Evolutionary conservation across 1,140 invertebrate genomes (phyloP).

Genomic region (Colletes gigas): DNA sequence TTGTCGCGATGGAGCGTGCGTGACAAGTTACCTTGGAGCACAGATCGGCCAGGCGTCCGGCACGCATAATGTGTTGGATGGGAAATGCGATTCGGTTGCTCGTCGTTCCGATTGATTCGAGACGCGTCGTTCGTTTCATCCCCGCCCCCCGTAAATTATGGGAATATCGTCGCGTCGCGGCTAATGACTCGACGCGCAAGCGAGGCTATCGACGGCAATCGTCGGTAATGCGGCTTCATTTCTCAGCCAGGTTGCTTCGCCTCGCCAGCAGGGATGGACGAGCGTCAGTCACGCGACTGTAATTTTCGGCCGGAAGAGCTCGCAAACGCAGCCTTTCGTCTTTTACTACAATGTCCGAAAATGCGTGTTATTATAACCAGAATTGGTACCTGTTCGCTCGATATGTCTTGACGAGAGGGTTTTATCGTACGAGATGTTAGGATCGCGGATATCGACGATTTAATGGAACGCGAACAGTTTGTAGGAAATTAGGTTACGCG

Average conservation of each 20-base stretch:
- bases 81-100: constrained; percentile 12
- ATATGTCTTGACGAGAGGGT: too few species aligned
- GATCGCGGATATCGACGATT: neutral
- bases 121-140: neutral
- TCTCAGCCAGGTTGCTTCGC: constrained; percentile 14
- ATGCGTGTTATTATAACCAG: too few species aligned
- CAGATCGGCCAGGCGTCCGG: too few species aligned
- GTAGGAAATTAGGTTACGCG: constrained; percentile 38
- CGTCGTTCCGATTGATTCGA: constrained; percentile 46
- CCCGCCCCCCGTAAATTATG: constrained; percentile 14
- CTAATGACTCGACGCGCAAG: constrained; percentile 29
- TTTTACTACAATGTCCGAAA: neutral
- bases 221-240: neutral
- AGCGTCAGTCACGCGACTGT: constrained; percentile 19
- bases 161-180: constrained; percentile 9
- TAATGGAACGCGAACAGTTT: constrained; percentile 20
- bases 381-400: too few species aligned
- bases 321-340: neutral
- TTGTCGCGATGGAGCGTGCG: too few species aligned
- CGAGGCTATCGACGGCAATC: constrained; percentile 13
- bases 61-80: too few species aligned
- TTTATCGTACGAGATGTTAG: too few species aligned
- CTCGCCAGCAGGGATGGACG: neutral
- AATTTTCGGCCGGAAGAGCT: constrained; percentile 1
- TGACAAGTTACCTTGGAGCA: too few species aligned